Evolutionary conservation across 2,797 vertebrate species (phyloP).

Genomic region (Acanthurus tractus): DNA sequence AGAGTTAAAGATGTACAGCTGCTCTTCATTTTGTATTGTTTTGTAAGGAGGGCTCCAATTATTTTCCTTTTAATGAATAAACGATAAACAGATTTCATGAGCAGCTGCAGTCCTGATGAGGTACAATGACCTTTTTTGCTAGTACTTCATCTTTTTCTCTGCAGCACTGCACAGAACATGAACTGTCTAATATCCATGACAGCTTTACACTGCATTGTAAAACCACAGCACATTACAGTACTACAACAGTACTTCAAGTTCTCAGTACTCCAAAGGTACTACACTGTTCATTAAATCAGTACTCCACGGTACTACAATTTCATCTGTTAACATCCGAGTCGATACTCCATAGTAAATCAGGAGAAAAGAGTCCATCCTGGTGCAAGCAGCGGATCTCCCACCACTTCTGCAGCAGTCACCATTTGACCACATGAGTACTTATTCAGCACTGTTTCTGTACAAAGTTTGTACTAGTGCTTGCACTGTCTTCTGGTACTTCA

Average conservation of each 20-base stretch:
- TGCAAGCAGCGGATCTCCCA: constrained; percentile 54
- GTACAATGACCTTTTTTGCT: constrained; percentile 12
- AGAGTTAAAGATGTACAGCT: constrained; percentile 83
- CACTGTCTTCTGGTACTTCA: constrained; percentile 51
- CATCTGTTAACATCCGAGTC: constrained; percentile 68
- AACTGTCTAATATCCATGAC: constrained; percentile 70
- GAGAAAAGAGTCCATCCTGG: constrained; percentile 58
- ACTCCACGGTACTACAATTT: constrained; percentile 80
- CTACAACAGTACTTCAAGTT: constrained; percentile 78
- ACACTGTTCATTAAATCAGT: constrained; percentile 78
- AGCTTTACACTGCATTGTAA: constrained; percentile 77
- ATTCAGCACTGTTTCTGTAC: constrained; percentile 64
- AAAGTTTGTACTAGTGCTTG: constrained; percentile 49
- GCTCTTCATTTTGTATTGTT: constrained; percentile 48
- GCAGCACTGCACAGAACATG: constrained; percentile 79
- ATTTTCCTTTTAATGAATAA: constrained; percentile 20
- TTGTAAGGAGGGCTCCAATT: constrained; percentile 40
- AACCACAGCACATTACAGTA: constrained; percentile 79
- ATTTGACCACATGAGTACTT: constrained; percentile 29
- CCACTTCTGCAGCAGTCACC: constrained; percentile 47
- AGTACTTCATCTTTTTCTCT: constrained; percentile 68
- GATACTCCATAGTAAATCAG: constrained; percentile 58
- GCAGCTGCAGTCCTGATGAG: constrained; percentile 27
- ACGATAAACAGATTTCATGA: constrained; percentile 7
- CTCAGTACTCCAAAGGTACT: constrained; percentile 82